Evolutionary conservation across 2,113 vertebrate genomes (phyloP).

Genomic region (Nothobranchius kuhntae): DNA sequence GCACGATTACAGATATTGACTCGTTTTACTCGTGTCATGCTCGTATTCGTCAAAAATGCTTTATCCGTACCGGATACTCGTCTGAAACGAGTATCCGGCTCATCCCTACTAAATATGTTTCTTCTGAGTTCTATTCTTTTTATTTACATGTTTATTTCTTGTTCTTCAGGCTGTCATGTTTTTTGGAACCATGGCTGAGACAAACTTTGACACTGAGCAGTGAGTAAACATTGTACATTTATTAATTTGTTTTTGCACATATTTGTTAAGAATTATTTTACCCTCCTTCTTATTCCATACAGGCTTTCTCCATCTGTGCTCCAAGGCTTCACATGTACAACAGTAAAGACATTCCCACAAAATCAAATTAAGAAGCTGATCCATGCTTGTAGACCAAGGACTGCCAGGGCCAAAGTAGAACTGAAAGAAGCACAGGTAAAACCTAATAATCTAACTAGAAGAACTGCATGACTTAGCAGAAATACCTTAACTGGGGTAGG

Average conservation of each 20-base stretch:
- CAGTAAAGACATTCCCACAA: slow-evolving; percentile 14
- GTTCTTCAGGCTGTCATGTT: slow-evolving; percentile 55
- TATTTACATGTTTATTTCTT: not conserved
- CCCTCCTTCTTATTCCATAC: not conserved
- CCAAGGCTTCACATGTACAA: slow-evolving; percentile 69
- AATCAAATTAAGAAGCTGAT: slow-evolving; percentile 30
- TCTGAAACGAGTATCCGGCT: too few relatives aligned
- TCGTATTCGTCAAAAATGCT: too few relatives aligned
- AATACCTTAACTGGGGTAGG: too few relatives aligned
- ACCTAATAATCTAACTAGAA: too few relatives aligned
- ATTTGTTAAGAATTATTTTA: too few relatives aligned
- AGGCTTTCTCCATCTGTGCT: slow-evolving; percentile 66
- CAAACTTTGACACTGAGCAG: slow-evolving; percentile 47
- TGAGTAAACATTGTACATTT: slow-evolving; percentile 37
- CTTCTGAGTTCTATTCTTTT: not conserved
- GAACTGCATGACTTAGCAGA: too few relatives aligned
- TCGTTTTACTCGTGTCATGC: too few relatives aligned
- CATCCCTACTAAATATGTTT: not conserved
- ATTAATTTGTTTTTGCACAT: not conserved
- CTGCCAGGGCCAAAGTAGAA: slow-evolving; percentile 32
- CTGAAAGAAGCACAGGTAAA: slow-evolving; percentile 68
- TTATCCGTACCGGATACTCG: too few relatives aligned
- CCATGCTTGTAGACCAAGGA: slow-evolving; percentile 41
- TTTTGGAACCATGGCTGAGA: slow-evolving; percentile 26
- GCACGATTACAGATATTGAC: too few relatives aligned